phyloP scores from a whole-genome alignment of 2,113 vertebrate species.

The Poicephalus gulielmi region DNA sequence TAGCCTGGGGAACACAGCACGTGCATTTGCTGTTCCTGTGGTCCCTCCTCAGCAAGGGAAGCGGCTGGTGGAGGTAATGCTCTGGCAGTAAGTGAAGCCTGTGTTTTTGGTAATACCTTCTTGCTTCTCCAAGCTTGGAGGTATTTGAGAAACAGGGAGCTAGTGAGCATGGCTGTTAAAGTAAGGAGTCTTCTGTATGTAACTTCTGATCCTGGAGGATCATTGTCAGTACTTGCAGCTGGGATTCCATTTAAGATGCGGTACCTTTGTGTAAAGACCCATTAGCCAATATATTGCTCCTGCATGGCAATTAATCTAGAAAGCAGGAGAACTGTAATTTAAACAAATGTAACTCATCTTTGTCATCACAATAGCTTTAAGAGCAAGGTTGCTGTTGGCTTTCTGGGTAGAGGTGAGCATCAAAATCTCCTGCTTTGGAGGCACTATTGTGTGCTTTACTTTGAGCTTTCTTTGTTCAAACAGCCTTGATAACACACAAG shows the following conservation, averaged over 20 bases:
- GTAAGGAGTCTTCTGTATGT: not conserved
- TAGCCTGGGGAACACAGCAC: not conserved
- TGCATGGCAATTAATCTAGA: not conserved
- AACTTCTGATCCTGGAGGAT: not conserved
- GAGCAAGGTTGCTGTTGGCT: not conserved
- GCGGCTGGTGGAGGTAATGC: not conserved
- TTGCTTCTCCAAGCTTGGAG: not conserved
- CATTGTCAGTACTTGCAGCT: not conserved
- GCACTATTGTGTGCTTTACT: not conserved
- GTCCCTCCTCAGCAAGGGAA: not conserved
- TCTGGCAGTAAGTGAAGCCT: not conserved
- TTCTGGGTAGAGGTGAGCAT: not conserved
- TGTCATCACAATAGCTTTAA: not conserved
- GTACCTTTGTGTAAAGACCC: not conserved
- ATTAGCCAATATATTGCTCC: not conserved
- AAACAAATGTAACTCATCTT: not conserved
- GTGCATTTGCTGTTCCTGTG: not conserved
- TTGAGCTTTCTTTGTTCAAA: not conserved
- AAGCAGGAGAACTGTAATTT: not conserved
- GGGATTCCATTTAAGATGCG: not conserved
- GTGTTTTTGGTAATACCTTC: not conserved
- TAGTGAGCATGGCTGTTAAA: not conserved
- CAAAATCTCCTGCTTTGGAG: not conserved
- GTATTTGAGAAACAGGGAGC: not conserved
- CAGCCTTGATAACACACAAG: not conserved